Conservation (phyloP, 2,113 vertebrate genomes). For the Forbesichthys agassizii region DNA sequence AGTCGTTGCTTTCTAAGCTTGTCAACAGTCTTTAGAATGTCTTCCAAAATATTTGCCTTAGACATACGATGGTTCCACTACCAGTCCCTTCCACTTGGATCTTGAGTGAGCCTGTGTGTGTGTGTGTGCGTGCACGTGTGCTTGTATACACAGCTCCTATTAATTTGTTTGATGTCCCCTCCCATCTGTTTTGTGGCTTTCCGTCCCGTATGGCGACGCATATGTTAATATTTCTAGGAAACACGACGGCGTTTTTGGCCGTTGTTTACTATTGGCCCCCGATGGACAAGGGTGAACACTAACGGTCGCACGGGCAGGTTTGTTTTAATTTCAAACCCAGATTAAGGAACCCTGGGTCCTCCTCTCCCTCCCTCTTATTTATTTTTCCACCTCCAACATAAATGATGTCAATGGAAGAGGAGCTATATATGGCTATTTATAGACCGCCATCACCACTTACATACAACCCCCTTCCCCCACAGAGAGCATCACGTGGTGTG, state of each 20-base stretch:
- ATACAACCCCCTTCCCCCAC: slow-evolving; percentile 14
- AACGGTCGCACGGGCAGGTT: slow-evolving; percentile 59
- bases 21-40: slow-evolving; percentile 54
- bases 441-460: slow-evolving; percentile 44
- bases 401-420: slow-evolving; percentile 84
- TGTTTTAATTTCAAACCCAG: slow-evolving; percentile 78
- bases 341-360: slow-evolving; percentile 73
- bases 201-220: slow-evolving; percentile 33
- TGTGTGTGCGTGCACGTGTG: slow-evolving; percentile 11
- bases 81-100: slow-evolving; percentile 45
- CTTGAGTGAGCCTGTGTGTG: slow-evolving; percentile 2
- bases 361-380: slow-evolving; percentile 71
- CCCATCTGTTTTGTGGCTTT: slow-evolving; percentile 59
- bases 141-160: slow-evolving; percentile 64
- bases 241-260: slow-evolving; percentile 60
- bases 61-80: slow-evolving; percentile 30
- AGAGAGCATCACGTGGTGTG: slow-evolving; percentile 66
- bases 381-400: slow-evolving; percentile 83
- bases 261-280: slow-evolving; percentile 57
- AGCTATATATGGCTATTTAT: slow-evolving; percentile 81
- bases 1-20: slow-evolving; percentile 10
- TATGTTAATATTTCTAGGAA: slow-evolving; percentile 69
- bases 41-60: slow-evolving; percentile 70
- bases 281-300: slow-evolving; percentile 33
- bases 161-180: slow-evolving; percentile 77